A percentile compares a stretch with the other conserved stretches of the same genome.
phyloP scores from a whole-genome alignment of 2,888 invertebrate species.

The Diachrysia chrysitis region DNA sequence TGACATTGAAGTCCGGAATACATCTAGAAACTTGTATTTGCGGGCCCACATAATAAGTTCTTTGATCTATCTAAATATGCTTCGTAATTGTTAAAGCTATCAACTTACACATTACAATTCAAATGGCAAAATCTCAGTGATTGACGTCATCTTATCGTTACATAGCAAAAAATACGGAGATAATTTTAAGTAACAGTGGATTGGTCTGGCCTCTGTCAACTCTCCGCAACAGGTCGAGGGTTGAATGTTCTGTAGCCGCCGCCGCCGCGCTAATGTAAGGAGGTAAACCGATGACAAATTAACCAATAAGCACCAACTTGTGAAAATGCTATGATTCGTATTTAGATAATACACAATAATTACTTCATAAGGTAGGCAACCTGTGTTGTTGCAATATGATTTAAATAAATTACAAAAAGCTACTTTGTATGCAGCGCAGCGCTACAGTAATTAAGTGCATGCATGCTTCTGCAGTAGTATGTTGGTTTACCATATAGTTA shows the following conservation, averaged over 20 bases:
- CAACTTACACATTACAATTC: no score
- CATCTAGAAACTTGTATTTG: no score
- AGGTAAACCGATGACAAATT: not conserved
- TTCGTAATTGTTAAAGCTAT: no score
- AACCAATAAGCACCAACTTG: not conserved
- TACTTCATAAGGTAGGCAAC: no score
- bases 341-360: not conserved
- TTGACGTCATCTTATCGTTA: no score
- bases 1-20: no score
- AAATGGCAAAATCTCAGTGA: no score
- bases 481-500: no score
- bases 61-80: no score
- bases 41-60: no score
- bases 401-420: constrained; percentile 21
- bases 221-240: constrained; percentile 4
- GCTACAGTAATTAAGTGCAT: constrained; percentile 6
- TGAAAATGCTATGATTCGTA: not conserved
- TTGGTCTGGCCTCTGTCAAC: not conserved
- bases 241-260: not conserved
- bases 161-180: not conserved
- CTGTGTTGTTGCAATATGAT: not conserved
- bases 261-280: not conserved
- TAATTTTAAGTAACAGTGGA: not conserved
- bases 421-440: constrained; percentile 16
- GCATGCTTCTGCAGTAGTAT: not conserved